Base-by-base conservation (phyloP, 2,888 invertebrate species). In the Metacarcinus magister region DNA sequence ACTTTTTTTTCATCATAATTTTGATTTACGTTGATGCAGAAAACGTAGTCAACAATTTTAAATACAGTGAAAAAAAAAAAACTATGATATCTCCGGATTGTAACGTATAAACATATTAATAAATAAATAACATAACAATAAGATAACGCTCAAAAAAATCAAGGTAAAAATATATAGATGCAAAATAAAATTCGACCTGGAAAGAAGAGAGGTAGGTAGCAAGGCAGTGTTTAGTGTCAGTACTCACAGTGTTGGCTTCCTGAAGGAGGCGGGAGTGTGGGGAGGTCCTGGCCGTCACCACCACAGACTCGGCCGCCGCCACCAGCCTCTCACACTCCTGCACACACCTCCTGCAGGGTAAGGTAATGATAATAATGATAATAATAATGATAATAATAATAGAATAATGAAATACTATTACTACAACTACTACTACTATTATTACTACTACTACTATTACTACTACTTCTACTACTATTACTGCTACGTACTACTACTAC, bases 161-260 rank as follows among this genome's bases (percentile, higher is more conserved):
- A n/a, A n/a, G n/a, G n/a, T n/a, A n/a, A n/a, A n/a, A n/a, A n/a
- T n/a, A n/a, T n/a, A n/a, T n/a, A n/a, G n/a, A n/a, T n/a, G n/a
- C n/a, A n/a, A n/a, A n/a, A n/a, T n/a, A n/a, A n/a, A n/a, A n/a
- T n/a, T n/a, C n/a, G n/a, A n/a, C n/a, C n/a, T n/a, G n/a, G n/a
- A n/a, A n/a, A n/a, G n/a, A n/a, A n/a, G n/a, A n/a, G n/a, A n/a
- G n/a, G n/a, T n/a, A n/a, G n/a, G n/a, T n/a, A n/a, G n/a, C n/a
- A 54, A 54, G 54, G 54, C 8, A 54, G 16, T 1, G 54, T 7
- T 87, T 28, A 10, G 0, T 3, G n/a, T 44, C 5, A 16, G 39
- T 67, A 95, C 95, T 95, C 43, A 95, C 95, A 67, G 75, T 28
- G 92, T 95, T 92, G n/a, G 95, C 95, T 44, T 67, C 90, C 10